Conservation (phyloP, 2,113 vertebrate genomes). For the Cranoglanis bouderius region DNA sequence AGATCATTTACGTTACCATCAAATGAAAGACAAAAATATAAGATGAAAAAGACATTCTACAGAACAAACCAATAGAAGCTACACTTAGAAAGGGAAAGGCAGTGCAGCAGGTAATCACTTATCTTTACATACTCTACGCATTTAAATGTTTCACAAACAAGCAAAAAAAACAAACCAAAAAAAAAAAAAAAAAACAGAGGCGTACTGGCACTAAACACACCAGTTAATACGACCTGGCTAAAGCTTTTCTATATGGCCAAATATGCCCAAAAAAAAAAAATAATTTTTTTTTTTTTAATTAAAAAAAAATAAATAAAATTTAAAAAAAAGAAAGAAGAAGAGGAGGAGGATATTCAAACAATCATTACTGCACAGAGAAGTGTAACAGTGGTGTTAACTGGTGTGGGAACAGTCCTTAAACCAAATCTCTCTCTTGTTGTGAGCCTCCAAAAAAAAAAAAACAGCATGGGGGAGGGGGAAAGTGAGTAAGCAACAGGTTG, state of each 20-base stretch:
- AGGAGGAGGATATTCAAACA: background rate
- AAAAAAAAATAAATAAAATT: no score
- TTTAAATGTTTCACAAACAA: background rate
- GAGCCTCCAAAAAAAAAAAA: background rate
- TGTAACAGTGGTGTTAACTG: slow-evolving; percentile 26
- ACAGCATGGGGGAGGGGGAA: background rate
- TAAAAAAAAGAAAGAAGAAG: no score
- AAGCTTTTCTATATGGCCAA: background rate
- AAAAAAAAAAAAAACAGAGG: slow-evolving; percentile 52
- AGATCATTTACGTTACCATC: background rate
- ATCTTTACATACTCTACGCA: background rate
- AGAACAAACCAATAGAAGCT: background rate
- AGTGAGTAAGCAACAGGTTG: background rate
- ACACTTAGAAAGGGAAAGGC: background rate
- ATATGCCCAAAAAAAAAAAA: background rate
- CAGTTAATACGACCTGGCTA: slow-evolving; percentile 5
- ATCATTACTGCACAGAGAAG: background rate
- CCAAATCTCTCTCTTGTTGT: slow-evolving; percentile 38
- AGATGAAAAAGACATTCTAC: slow-evolving; percentile 9
- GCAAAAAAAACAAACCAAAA: slow-evolving; percentile 19
- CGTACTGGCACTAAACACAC: slow-evolving; percentile 42
- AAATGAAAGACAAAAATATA: background rate
- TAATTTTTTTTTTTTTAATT: no score
- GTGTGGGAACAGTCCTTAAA: slow-evolving; percentile 9
- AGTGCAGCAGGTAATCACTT: background rate